Base-by-base conservation (phyloP, 2,113 vertebrate species). In the Platanista minor region DNA sequence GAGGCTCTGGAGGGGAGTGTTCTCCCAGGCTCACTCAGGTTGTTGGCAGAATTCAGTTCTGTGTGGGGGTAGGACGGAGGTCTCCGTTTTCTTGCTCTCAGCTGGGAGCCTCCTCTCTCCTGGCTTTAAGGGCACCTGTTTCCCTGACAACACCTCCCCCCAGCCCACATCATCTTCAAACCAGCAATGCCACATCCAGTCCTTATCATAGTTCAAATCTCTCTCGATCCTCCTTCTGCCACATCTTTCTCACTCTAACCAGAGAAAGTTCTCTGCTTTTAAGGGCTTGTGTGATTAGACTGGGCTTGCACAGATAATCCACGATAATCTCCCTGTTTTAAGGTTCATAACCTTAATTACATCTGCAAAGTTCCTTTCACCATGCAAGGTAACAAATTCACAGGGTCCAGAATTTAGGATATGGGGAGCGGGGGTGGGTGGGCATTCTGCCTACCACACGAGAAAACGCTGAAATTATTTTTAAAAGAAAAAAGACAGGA, bases 111-210 rank as follows among this genome's bases (percentile, higher is more conserved):
- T 52, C 25, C 18, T 52, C 36, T 62, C 84, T 93, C 36, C 18
- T 66, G 12, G 27, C 9, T 62, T 83, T 13, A 49, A 67, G 9
- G 59, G 8, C 23, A 33, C 18, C n/a, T 67, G 77, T n/a, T 57
- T 57, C 25, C n/a, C 52, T 80, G 13, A 27, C n/a, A 57, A 9
- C 77, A 39, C 36, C 9, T 31, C 4, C 13, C 52, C 2, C 17
- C 61, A 12, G 11, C 29, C 31, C 18, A 1, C 21, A n/a, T 57
- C 39, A 12, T 15, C 64, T 31, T n/a, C 10, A 39, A 25, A 31
- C 49, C 23, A 4, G 25, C 23, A 5, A 23, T 0, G 1, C 33
- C 23, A 46, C 43, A 0, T 25, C 18, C 43, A 21, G 23, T 33
- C 62, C 36, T n/a, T 27, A 61, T 31, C 41, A 12, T 5, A 31